Evolutionary conservation across 2,113 vertebrate species (phyloP).

Genomic region (Felis catus): DNA sequence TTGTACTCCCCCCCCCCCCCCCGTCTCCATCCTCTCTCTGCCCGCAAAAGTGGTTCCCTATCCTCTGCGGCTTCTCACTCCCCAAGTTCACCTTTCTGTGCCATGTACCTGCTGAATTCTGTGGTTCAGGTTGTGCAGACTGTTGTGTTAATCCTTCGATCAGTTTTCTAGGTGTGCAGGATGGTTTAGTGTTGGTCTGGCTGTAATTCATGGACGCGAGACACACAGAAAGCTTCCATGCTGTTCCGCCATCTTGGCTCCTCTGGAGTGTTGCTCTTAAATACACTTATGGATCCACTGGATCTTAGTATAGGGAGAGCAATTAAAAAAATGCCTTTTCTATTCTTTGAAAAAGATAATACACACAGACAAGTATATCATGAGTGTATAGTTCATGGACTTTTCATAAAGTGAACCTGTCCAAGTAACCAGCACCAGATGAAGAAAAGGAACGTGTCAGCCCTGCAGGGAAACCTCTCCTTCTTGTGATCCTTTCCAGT

Average conservation of each 20-base stretch:
- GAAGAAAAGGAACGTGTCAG: background rate
- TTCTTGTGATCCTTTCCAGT: background rate
- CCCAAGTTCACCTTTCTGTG: too few relatives aligned
- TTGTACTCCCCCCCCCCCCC: rapidly evolving
- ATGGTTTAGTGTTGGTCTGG: too few relatives aligned
- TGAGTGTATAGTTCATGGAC: background rate
- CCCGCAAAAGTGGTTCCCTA: too few relatives aligned
- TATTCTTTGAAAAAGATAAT: background rate
- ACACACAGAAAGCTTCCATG: too few relatives aligned
- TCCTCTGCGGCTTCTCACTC: too few relatives aligned
- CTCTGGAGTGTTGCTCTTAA: background rate
- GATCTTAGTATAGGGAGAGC: background rate
- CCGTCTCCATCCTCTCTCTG: too few relatives aligned
- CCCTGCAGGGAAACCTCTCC: background rate
- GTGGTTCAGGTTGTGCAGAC: too few relatives aligned
- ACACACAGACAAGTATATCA: background rate
- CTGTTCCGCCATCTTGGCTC: too few relatives aligned
- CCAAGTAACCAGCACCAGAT: background rate
- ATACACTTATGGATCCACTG: background rate
- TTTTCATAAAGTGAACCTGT: background rate
- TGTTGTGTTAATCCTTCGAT: too few relatives aligned
- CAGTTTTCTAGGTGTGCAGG: too few relatives aligned
- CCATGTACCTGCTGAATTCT: too few relatives aligned
- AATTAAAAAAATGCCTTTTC: background rate
- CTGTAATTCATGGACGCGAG: too few relatives aligned